Evolutionary conservation across 2,797 vertebrate species (phyloP), one percentile per base, ranked within the genome.

Genomic region (Austrolebias charrua): DNA sequence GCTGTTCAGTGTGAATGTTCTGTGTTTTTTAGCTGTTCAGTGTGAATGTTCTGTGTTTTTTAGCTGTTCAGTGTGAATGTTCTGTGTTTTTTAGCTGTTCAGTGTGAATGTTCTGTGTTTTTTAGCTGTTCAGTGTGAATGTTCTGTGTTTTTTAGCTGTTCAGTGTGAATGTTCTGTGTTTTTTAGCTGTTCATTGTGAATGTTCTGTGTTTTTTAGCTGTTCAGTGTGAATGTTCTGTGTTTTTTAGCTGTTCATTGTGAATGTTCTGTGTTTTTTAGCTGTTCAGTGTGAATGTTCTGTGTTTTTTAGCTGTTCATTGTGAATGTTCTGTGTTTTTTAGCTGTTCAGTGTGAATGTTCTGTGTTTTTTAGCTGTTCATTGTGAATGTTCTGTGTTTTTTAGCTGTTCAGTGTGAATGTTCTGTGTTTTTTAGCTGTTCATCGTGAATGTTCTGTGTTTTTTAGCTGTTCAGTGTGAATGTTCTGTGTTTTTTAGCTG

Each of bases 221-320:
- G 2, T 2, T 5, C 3, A 9, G 6, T 6, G 7, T 33, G 31
- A 33, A 33, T 33, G 48, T 2, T 71, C 6, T 53, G 12, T 77
- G 46, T 47, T 45, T 13, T 65, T 2, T 56, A 46, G 20, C 1
- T 20, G 2, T 2, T 5, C 3, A 9, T 3, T 6, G 7, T 33
- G 31, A 33, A 33, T 33, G 48, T 2, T 71, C 6, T 53, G 12
- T 77, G 46, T 47, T 45, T 13, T 65, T 2, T 56, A 46, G 20
- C 1, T 20, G 2, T 2, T 5, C 3, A 9, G 6, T 6, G 7
- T 33, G 31, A 33, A 33, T 33, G 48, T 2, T 71, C 6, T 53
- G 12, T 77, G 46, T 47, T 45, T 13, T 65, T 2, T 56, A 46
- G 20, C 1, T 20, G 2, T 2, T 5, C 3, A 9, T 3, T 6